These are phyloP conservation scores for Drosophila lacertosa DNA, from an alignment of 1,140 invertebrate species.

Conservation along the genomic window DNA sequence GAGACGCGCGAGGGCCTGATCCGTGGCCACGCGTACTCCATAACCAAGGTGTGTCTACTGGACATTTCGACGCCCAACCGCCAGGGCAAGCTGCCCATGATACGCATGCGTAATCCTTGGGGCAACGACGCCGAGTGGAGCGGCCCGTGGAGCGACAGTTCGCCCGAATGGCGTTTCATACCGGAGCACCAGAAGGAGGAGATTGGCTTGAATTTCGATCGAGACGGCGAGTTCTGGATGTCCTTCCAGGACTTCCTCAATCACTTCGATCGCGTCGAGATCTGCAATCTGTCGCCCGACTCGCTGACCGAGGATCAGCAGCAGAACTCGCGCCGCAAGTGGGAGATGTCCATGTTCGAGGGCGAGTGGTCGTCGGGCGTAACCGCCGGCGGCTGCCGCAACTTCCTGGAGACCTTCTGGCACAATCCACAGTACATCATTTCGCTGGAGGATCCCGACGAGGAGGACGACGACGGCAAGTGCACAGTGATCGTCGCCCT, in stretches of 20 bases:
- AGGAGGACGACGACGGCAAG: slow-evolving; percentile 95
- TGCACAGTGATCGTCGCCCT: slow-evolving; percentile 97
- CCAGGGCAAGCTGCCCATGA: slow-evolving; percentile 92
- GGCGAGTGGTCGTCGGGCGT: slow-evolving; percentile 95
- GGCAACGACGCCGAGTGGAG: slow-evolving; percentile 99
- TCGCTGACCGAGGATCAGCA: slow-evolving; percentile 91
- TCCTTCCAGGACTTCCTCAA: slow-evolving; percentile 92
- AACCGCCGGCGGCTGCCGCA: slow-evolving; percentile 98
- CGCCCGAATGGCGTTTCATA: slow-evolving; percentile 97
- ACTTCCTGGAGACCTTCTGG: slow-evolving; percentile 97
- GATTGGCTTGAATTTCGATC: slow-evolving; percentile 95
- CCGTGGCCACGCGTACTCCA: slow-evolving; percentile 97
- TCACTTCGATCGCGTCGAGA: slow-evolving; percentile 92
- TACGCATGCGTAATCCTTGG: slow-evolving; percentile 97
- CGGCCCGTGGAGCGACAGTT: slow-evolving; percentile 97
- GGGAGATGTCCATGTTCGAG: slow-evolving; percentile 97
- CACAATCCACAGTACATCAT: slow-evolving; percentile 98
- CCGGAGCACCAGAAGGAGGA: slow-evolving; percentile 94
- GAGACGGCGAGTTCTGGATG: slow-evolving; percentile 99
- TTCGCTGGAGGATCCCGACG: slow-evolving; percentile 94
- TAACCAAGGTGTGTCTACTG: slow-evolving; percentile 95
- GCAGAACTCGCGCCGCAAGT: slow-evolving; percentile 90
- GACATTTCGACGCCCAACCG: slow-evolving; percentile 94
- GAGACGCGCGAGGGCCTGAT: slow-evolving; percentile 95
- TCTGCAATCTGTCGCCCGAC: slow-evolving; percentile 98